A percentile compares a stretch with the other conserved stretches of the same genome.
Evolutionary conservation across 53 echinoderm and acorn worm genomes (phyloP).

Genomic region (Luidia sarsii): DNA sequence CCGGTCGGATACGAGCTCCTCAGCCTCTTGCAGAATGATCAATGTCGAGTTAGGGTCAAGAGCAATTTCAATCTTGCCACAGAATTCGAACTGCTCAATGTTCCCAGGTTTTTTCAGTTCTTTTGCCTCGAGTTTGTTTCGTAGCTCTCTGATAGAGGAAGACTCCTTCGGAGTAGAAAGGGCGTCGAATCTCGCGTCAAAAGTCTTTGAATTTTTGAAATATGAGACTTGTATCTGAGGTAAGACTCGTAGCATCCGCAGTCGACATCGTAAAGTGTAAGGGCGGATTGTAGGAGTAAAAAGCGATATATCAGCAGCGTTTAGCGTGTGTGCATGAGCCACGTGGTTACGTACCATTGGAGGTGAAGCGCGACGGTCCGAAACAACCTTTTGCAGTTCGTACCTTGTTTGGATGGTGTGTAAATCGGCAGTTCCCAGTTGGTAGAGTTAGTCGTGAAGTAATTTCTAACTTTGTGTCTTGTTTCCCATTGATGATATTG

Average conservation of each 20-base stretch:
- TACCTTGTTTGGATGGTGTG: slow-evolving; percentile 56
- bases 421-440: slow-evolving; percentile 41
- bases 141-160: neutral
- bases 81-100: neutral
- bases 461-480: slow-evolving; percentile 47
- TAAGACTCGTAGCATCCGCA: neutral
- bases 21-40: neutral
- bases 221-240: neutral
- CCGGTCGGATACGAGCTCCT: too few relatives aligned
- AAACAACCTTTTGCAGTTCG: too few relatives aligned
- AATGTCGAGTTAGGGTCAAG: neutral
- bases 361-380: slow-evolving; percentile 39
- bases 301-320: too few relatives aligned
- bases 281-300: too few relatives aligned
- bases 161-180: neutral
- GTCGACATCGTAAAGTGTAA: too few relatives aligned
- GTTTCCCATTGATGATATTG: slow-evolving; percentile 1
- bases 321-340: too few relatives aligned
- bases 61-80: neutral
- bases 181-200: too few relatives aligned
- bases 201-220: neutral
- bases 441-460: slow-evolving; percentile 21
- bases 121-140: neutral
- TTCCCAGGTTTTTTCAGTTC: neutral
- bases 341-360: slow-evolving; percentile 50